phyloP scores from a whole-genome alignment of 2,797 vertebrate species.

The Amphiprion clarkii region DNA sequence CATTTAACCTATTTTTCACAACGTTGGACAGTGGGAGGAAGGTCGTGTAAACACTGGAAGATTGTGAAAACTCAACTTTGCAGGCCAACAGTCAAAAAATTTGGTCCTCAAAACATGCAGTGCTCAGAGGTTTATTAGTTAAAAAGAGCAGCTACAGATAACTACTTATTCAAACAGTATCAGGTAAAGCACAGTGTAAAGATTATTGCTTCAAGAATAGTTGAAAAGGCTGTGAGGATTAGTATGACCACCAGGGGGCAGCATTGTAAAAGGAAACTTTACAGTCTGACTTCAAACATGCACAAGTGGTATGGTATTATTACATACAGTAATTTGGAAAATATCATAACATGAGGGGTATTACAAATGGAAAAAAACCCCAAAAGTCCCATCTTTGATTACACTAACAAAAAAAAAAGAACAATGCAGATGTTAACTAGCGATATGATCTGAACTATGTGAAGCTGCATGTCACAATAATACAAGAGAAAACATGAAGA shows the following conservation, averaged over 20 bases:
- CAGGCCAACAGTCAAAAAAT: neutral
- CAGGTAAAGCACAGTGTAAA: neutral
- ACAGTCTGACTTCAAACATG: no score
- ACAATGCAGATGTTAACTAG: no score
- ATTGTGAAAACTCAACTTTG: neutral
- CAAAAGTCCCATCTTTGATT: no score
- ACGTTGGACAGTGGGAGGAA: neutral
- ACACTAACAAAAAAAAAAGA: no score
- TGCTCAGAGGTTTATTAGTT: neutral
- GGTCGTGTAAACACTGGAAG: neutral
- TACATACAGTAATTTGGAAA: no score
- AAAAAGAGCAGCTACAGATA: neutral
- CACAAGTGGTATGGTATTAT: no score
- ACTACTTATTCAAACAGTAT: neutral
- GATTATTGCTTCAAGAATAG: neutral
- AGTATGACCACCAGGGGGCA: conserved; percentile 33
- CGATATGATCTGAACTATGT: no score
- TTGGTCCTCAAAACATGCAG: neutral
- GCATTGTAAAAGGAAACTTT: conserved; percentile 4
- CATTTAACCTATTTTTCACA: neutral
- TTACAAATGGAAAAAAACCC: no score
- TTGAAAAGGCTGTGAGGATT: neutral
- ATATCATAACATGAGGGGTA: no score
- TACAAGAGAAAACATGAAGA: no score
- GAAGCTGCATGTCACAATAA: no score